Conservation (phyloP, 1,140 invertebrate species). For the Ips typographus region DNA sequence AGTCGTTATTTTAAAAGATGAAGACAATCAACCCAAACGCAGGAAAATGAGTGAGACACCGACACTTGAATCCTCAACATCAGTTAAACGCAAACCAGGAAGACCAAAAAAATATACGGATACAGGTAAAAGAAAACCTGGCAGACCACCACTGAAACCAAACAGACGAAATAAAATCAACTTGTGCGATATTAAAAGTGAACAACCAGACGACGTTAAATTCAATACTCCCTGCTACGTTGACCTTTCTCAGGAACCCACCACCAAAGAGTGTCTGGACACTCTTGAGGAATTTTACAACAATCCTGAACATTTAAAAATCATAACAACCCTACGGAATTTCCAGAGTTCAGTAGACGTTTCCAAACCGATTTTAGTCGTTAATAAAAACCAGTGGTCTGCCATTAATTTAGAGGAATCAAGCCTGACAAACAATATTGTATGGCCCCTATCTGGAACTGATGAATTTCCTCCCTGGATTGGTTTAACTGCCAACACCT, state of each 20-base stretch:
- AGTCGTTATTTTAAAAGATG: no score
- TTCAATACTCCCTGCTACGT: no score
- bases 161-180: not conserved
- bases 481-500: not conserved
- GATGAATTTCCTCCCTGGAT: constrained; percentile 1
- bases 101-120: not conserved
- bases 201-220: not conserved
- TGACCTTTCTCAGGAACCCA: no score
- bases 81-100: no score
- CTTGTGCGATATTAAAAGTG: not conserved
- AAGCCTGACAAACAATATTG: constrained; percentile 2
- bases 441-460: not conserved
- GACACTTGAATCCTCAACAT: no score
- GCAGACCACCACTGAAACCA: not conserved
- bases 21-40: no score
- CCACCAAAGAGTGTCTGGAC: no score
- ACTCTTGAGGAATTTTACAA: no score
- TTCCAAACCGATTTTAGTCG: constrained; percentile 2
- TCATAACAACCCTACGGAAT: not conserved
- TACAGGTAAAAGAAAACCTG: not conserved
- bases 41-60: no score
- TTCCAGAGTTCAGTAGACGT: not conserved
- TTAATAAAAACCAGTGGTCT: constrained; percentile 6
- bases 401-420: not conserved
- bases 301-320: not conserved